Evolutionary conservation across 2,113 vertebrate genomes (phyloP).

Genomic region (Tyrannus savana): DNA sequence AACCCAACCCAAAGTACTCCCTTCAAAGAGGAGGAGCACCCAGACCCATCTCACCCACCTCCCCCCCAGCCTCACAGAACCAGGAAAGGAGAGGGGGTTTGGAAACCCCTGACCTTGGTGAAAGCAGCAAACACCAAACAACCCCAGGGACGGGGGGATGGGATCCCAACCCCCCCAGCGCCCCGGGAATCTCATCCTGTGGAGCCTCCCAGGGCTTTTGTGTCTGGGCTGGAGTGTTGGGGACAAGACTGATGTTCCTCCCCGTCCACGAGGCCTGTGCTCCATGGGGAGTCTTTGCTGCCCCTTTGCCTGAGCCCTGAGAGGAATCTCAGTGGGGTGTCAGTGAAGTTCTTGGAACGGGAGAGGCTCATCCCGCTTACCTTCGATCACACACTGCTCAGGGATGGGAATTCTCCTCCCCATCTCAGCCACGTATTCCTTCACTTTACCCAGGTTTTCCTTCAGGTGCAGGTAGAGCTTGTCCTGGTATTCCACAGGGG

Average conservation of each 20-base stretch:
- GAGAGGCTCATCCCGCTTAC: constrained; percentile 69
- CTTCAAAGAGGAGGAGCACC: not conserved
- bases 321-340: not conserved
- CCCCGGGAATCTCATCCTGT: not conserved
- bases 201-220: not conserved
- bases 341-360: not conserved
- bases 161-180: not conserved
- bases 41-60: not conserved
- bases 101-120: not conserved
- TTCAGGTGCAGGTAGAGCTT: constrained; percentile 86
- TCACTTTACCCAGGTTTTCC: constrained; percentile 85
- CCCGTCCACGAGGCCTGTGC: not conserved
- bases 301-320: not conserved
- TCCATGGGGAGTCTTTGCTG: not conserved
- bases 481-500: constrained; percentile 70
- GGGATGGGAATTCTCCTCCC: constrained; percentile 85
- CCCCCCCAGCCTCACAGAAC: not conserved
- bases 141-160: not conserved
- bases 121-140: not conserved
- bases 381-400: constrained; percentile 91
- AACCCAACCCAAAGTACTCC: not conserved
- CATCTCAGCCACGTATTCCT: constrained; percentile 81
- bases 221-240: not conserved
- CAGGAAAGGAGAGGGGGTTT: too few relatives aligned
- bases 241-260: not conserved